Base-by-base conservation (phyloP, 2,888 invertebrate genomes). In the Leptopilina syphax region DNA sequence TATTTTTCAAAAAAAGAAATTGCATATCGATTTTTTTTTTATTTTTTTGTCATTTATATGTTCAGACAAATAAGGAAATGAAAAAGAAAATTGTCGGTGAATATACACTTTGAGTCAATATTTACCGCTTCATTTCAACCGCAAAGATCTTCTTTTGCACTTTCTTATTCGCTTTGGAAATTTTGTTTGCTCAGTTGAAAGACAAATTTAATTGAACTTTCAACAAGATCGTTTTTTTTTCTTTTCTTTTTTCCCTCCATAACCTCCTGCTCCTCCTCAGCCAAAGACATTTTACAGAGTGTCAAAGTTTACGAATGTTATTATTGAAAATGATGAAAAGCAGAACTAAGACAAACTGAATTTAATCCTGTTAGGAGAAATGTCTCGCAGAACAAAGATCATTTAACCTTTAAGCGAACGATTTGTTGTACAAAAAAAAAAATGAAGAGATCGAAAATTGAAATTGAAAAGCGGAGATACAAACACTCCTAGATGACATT, bases 131-230 rank as follows among this genome's bases (percentile, higher is more conserved):
- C 18, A 63, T 63, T 63, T 63, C 63, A 18, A 18, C 24, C 63
- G 24, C 18, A 63, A 63, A 63, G 24, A n/a, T 63, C 63, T 63
- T 24, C 63, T 63, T 63, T 60, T 60, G 13, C 60, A 60, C 60
- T 60, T 18, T 24, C 63, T 18, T n/a, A 24, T 63, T 24, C 24
- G 18, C 63, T 63, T 63, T 63, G 9, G 8, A 24, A 63, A 63
- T 63, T 18, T 63, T 18, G 63, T 63, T 63, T 63, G 24, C 24
- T 63, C 9, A 63, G 63, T 24, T 63, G 63, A 63, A 63, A 63
- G 63, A 24, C 18, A 24, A 63, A n/a, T 63, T 63, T 18, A 63
- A 24, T 63, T 63, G 18, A 63, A 63, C 24, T 63, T 63, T 63
- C 63, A 63, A 63, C 18, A 63, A 24, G 24, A 18, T 24, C 8